Conservation (phyloP, 2,888 invertebrate genomes). For the Germaria angustata region DNA sequence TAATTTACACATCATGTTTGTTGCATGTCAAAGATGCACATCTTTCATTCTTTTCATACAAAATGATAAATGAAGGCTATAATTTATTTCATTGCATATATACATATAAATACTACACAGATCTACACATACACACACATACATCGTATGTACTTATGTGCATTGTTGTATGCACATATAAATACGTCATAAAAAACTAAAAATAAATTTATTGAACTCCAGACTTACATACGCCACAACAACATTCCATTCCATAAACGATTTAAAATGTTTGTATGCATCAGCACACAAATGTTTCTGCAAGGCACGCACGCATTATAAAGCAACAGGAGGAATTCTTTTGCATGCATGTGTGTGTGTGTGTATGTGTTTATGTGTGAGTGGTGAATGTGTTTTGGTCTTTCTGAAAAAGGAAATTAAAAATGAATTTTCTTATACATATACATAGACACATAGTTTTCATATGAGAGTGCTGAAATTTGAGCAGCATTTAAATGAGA, state of each 20-base stretch:
- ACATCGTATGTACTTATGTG: too few relatives aligned
- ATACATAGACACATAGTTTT: not conserved
- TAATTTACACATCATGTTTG: conserved; percentile 1
- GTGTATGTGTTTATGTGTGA: too few relatives aligned
- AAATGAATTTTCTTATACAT: conserved; percentile 26
- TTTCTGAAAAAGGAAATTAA: not conserved
- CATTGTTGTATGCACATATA: too few relatives aligned
- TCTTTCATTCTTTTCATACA: not conserved
- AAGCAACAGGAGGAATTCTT: conserved; percentile 64
- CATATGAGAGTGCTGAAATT: not conserved
- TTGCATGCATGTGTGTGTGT: too few relatives aligned
- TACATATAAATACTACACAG: not conserved
- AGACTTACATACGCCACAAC: not conserved
- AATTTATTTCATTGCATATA: not conserved
- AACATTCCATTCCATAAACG: not conserved
- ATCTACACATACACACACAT: not conserved
- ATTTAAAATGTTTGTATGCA: not conserved
- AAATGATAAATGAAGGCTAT: conserved; percentile 8
- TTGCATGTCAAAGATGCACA: conserved; percentile 15
- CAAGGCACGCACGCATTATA: conserved; percentile 57
- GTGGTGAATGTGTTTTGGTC: too few relatives aligned
- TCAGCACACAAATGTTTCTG: not conserved
- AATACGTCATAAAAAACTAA: conserved; percentile 18
- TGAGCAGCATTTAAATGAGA: not conserved
- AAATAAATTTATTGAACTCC: conserved; percentile 19